These are phyloP conservation scores for Cossypha caffra DNA, from an alignment of 2,797 vertebrate genomes.

Conservation along the genomic window DNA sequence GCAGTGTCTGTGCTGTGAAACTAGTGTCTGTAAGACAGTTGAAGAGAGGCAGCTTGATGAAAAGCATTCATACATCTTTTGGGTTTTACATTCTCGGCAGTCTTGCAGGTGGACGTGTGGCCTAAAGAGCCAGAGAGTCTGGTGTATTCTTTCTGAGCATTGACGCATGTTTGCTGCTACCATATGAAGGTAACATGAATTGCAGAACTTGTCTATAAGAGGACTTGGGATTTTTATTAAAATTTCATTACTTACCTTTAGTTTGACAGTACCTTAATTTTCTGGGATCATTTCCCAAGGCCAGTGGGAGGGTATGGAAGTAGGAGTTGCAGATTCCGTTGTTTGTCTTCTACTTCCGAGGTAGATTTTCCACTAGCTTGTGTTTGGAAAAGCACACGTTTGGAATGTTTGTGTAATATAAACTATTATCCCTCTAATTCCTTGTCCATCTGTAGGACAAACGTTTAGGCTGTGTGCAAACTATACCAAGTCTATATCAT, in stretches of 20 bases:
- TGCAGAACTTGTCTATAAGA: neutral
- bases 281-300: neutral
- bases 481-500: conserved; percentile 44
- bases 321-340: accelerated
- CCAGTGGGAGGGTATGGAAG: accelerated
- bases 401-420: neutral
- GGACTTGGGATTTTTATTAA: neutral
- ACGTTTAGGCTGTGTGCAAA: conserved; percentile 13
- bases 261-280: neutral
- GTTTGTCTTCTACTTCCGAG: neutral
- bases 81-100: neutral
- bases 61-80: neutral
- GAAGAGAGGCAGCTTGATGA: neutral
- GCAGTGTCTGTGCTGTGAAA: neutral
- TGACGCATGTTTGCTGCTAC: neutral
- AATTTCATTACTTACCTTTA: accelerated
- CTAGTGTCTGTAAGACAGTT: neutral
- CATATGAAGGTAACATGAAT: neutral
- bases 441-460: conserved; percentile 55
- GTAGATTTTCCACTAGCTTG: neutral
- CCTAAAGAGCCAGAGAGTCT: neutral
- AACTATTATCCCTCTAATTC: conserved; percentile 26
- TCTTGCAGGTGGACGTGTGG: accelerated
- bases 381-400: neutral
- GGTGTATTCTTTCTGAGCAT: neutral